Conservation (phyloP, 2,888 invertebrate genomes). For the Petrolisthes manimaculis region DNA sequence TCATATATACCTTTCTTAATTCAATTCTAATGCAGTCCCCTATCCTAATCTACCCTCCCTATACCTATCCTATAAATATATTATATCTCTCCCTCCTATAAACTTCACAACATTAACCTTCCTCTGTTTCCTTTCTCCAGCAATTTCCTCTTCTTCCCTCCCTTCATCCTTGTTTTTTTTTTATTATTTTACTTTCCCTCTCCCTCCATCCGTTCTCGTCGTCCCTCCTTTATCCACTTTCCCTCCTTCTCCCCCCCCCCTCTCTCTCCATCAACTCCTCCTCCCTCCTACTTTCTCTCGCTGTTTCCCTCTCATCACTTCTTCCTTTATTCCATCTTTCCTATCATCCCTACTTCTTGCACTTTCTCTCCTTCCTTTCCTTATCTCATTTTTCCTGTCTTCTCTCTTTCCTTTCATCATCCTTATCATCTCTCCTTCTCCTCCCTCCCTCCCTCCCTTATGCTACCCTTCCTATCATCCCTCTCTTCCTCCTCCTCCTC, state of each 20-base stretch:
- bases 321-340: not conserved
- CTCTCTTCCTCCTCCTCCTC: not conserved
- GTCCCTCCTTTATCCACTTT: too few relatives aligned
- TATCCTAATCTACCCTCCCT: too few relatives aligned
- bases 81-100: too few relatives aligned
- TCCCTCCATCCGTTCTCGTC: too few relatives aligned
- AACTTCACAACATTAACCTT: too few relatives aligned
- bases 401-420: not conserved
- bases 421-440: not conserved
- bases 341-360: not conserved
- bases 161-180: not conserved
- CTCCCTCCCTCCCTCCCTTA: not conserved
- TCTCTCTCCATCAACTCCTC: not conserved
- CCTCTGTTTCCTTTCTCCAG: not conserved
- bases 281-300: not conserved
- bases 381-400: not conserved
- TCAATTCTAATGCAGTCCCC: too few relatives aligned
- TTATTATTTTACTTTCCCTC: not conserved
- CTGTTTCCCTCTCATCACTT: too few relatives aligned
- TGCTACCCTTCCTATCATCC: not conserved
- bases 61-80: too few relatives aligned
- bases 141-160: not conserved
- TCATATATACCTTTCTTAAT: too few relatives aligned
- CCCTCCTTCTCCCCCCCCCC: not conserved
- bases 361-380: not conserved